Evolutionary conservation across 2,888 invertebrate species (phyloP), one percentile per base, ranked within the genome.

Genomic region (Apomyelois bistriatella): DNA sequence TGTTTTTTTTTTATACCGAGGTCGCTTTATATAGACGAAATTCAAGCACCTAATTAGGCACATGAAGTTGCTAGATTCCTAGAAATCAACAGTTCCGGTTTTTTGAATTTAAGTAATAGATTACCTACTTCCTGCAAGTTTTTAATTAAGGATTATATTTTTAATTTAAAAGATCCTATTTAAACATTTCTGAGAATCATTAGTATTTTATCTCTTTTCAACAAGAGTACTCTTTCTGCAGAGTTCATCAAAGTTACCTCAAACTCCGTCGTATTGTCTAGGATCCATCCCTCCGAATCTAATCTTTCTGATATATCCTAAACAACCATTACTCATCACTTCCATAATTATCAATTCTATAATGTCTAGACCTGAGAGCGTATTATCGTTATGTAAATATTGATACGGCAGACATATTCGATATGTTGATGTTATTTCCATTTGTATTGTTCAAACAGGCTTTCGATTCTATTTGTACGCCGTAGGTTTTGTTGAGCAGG

Each of bases 351-450:
- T 30, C 46, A n/a, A 28, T 43, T 28, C 43, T 46, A 15, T 28
- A 38, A 22, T 16, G 37, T 48, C 36, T 28, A 22, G 36, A 36
- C 36, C 28, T 1, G 7, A 42, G 43, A 43, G 16, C 40, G 16
- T 46, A 35, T 46, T 46, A 46, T 46, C 32, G 12, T 16, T 30
- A 46, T 32, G 43, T 46, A 46, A 37, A 37, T 48, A 48, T 47
- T 47, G 35, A 35, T 48, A 48, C 12, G 37, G 7, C 17, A 22
- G 43, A 36, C 32, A 46, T 46, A 32, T 37, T 49, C 22, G 30
- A 28, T 49, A 49, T 49, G 37, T 49, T 38, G 49, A 49, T 49
- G 49, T 15, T 49, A 49, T 37, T 30, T 37, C 48, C 22, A 37
- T 37, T 49, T 9, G 28, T 49, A 40, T 49, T 49, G 49, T 40